These are phyloP conservation scores for Aptenodytes forsteri DNA, from an alignment of 2,113 vertebrate genomes.

Conservation along the genomic window DNA sequence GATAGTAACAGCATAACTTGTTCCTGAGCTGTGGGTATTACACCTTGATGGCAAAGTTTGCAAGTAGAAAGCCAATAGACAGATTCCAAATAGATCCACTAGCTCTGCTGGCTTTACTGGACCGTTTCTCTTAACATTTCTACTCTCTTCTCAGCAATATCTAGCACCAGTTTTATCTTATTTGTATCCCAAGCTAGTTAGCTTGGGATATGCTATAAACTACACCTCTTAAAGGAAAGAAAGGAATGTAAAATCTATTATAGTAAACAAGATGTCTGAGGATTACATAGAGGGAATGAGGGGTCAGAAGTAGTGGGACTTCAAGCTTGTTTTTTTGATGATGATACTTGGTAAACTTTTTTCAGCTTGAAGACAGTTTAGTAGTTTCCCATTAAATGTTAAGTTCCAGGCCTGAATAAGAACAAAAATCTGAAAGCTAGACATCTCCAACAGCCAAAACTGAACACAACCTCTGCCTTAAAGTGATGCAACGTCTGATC, in stretches of 20 bases:
- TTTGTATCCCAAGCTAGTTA: background rate
- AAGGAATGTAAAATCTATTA: background rate
- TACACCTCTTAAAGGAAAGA: background rate
- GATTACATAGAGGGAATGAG: background rate
- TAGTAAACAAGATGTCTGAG: background rate
- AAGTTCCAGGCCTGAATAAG: background rate
- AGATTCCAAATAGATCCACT: background rate
- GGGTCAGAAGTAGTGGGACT: background rate
- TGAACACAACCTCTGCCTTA: background rate
- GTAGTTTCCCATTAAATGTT: background rate
- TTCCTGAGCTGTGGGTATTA: background rate
- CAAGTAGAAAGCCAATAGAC: background rate
- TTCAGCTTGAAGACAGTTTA: background rate
- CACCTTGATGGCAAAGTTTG: background rate
- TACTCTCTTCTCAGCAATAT: background rate
- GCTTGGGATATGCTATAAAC: background rate
- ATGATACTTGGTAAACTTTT: background rate
- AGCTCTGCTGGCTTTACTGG: background rate
- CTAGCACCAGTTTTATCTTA: background rate
- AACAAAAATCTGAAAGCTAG: background rate
- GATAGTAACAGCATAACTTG: background rate
- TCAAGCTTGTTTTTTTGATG: background rate
- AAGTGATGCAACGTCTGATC: background rate
- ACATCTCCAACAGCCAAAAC: background rate
- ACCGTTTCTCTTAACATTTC: background rate